Evolutionary conservation across 2,888 invertebrate species (phyloP), one percentile per base, ranked within the genome.

Genomic region (Drosophila falleni): DNA sequence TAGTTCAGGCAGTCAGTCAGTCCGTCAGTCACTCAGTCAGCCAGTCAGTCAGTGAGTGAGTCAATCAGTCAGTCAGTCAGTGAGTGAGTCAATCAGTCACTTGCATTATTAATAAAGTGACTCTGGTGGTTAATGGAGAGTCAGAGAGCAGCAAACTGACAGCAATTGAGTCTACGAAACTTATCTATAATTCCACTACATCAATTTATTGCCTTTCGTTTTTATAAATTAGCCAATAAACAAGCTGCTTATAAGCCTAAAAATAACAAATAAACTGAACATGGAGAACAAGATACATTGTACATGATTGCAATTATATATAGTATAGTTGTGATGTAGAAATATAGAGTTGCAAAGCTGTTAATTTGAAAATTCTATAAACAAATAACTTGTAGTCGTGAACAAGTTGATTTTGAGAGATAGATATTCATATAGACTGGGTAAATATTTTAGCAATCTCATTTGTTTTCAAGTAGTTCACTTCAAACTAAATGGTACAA

Each of bases 81-180:
- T 29, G 29, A 33, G 39, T 13, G 23, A 33, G 19, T 46, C 29
- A 53, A 8, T 26, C n/a, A 16, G n/a, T 16, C 37, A n/a, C n/a
- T 15, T 55, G 54, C 62, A 55, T 55, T 47, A 55, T 41, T 63
- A 15, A 63, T 46, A 37, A 37, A 35, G 29, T 37, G 53, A 53
- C 55, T 49, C 44, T 11, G 53, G 13, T 47, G 29, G 19, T 53
- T 37, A 11, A 26, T 15, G 9, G 11, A 13, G 1, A 13, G 1
- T 35, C 33, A 11, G 26, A 35, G 35, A 13, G 11, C 46, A 23
- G 2, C 46, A 13, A 44, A 23, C 42, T 42, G 42, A 42, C 42
- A 42, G 19, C 19, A 42, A 41, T 9, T 41, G 41, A 16, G 16
- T 1, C 19, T n/a, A 35, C 15, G 37, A 29, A 58, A 37, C 47